Percentiles rank a stretch among this genome's conserved stretches.
phyloP scores from a whole-genome alignment of 1,140 invertebrate species.

The Drosophila orosa region DNA sequence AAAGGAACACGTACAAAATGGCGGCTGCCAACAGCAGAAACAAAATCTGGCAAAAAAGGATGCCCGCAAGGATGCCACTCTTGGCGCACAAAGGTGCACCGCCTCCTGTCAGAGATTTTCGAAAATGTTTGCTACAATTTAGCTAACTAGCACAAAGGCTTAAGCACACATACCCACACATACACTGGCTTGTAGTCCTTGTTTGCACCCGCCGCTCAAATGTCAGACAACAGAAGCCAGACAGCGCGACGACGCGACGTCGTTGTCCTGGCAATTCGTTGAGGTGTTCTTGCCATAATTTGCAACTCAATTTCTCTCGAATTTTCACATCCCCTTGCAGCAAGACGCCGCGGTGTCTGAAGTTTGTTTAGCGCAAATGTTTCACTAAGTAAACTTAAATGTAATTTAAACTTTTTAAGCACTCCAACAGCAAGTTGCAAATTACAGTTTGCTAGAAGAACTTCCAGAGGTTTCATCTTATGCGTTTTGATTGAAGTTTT shows the following conservation, averaged over 20 bases:
- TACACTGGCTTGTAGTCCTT: conserved; percentile 3
- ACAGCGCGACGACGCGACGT: conserved; percentile 48
- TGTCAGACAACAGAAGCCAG: conserved; percentile 57
- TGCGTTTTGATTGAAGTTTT: conserved; percentile 17
- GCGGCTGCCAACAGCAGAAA: conserved; percentile 44
- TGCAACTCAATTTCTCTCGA: conserved; percentile 42
- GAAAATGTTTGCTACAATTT: conserved; percentile 59
- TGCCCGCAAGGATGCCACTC: conserved; percentile 23
- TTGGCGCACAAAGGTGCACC: conserved; percentile 56
- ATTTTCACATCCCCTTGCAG: conserved; percentile 11
- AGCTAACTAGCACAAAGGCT: conserved; percentile 68
- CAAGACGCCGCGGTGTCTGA: conserved; percentile 7
- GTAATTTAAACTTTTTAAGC: conserved; percentile 50
- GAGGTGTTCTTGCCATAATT: conserved; percentile 47
- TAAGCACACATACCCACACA: conserved; percentile 33
- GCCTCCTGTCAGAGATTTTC: conserved; percentile 42
- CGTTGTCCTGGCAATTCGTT: conserved; percentile 41
- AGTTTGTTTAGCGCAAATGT: conserved; percentile 28
- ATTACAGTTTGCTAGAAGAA: conserved; percentile 9
- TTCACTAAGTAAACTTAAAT: conserved; percentile 40
- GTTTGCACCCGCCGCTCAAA: conserved; percentile 33
- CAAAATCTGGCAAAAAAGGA: conserved; percentile 32
- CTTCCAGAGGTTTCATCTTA: conserved; percentile 5
- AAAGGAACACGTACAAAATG: conserved; percentile 35
- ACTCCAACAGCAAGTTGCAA: conserved; percentile 11